These are phyloP conservation scores for Lasioglossum calceatum DNA, from an alignment of 2,888 invertebrate genomes.

Conservation along the genomic window DNA sequence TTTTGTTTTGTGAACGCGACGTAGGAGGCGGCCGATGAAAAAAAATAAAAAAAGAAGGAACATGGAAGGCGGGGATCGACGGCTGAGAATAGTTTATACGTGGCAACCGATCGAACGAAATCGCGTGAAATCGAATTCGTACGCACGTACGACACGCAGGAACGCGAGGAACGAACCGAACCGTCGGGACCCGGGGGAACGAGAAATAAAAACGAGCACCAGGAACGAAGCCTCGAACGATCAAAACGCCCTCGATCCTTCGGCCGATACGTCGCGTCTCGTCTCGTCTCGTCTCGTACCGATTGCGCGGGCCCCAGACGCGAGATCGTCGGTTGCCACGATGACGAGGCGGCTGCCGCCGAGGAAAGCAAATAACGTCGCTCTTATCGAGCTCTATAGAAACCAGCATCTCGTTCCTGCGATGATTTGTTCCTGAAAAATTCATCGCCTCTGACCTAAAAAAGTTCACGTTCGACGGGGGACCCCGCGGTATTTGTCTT, in stretches of 20 bases:
- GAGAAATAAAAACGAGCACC: slow-evolving; percentile 44
- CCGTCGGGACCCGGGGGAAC: slow-evolving; percentile 1
- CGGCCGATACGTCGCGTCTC: slow-evolving; percentile 29
- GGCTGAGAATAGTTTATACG: slow-evolving; percentile 64
- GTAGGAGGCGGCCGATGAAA: slow-evolving; percentile 39
- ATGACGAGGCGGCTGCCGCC: slow-evolving; percentile 67
- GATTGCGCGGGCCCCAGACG: slow-evolving; percentile 27
- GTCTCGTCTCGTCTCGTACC: background rate
- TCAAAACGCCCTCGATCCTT: slow-evolving; percentile 59
- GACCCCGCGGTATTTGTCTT: background rate
- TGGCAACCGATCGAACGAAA: slow-evolving; percentile 69
- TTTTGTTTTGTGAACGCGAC: slow-evolving; percentile 20
- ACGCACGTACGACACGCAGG: slow-evolving; percentile 74
- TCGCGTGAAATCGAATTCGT: slow-evolving; percentile 75
- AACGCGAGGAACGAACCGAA: slow-evolving; percentile 53
- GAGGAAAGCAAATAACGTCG: slow-evolving; percentile 65
- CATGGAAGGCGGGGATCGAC: slow-evolving; percentile 19
- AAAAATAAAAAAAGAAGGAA: slow-evolving; percentile 19
- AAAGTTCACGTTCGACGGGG: slow-evolving; percentile 5
- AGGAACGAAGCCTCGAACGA: slow-evolving; percentile 43
- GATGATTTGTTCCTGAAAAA: slow-evolving; percentile 48
- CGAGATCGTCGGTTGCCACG: slow-evolving; percentile 61
- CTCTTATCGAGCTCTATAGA: slow-evolving; percentile 44
- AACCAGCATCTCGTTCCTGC: slow-evolving; percentile 43
- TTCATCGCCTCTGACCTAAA: slow-evolving; percentile 28